A percentile compares a stretch with the other conserved stretches of the same genome.
phyloP scores from a whole-genome alignment of 2,797 vertebrate genomes.

The Acanthurus lineatus region DNA sequence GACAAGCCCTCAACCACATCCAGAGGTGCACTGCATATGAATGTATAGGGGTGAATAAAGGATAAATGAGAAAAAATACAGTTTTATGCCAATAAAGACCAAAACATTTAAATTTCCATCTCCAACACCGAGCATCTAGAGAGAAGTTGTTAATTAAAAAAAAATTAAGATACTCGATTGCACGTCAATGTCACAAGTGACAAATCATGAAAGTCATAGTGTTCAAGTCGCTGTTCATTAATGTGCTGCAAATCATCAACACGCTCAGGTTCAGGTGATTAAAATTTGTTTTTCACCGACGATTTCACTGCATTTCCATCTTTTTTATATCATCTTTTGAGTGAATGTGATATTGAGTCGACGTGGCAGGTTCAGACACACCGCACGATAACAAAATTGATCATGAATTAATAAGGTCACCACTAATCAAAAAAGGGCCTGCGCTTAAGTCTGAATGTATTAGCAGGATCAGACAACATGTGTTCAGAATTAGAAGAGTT shows the following conservation, averaged over 20 bases:
- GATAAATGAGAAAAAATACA: neutral
- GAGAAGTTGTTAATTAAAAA: neutral
- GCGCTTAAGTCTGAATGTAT: slow-evolving; percentile 41
- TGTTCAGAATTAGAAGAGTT: slow-evolving; percentile 43
- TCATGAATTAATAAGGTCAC: slow-evolving; percentile 67
- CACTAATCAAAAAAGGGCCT: slow-evolving; percentile 53
- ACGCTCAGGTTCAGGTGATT: slow-evolving; percentile 10
- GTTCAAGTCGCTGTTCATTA: neutral
- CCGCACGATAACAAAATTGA: slow-evolving; percentile 64
- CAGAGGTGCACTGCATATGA: neutral
- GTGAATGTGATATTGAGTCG: slow-evolving; percentile 48
- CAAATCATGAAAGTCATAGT: slow-evolving; percentile 9
- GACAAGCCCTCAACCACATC: slow-evolving; percentile 4
- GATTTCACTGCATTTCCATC: slow-evolving; percentile 29
- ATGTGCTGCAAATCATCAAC: neutral
- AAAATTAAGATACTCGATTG: neutral
- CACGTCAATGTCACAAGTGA: slow-evolving; percentile 6
- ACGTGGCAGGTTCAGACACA: slow-evolving; percentile 42
- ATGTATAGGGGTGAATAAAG: neutral
- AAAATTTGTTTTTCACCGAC: slow-evolving; percentile 8
- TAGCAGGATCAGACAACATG: slow-evolving; percentile 35
- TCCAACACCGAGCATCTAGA: no score
- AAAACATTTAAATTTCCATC: no score
- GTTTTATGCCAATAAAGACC: no score
- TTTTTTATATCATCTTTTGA: slow-evolving; percentile 29